Evolutionary conservation across 2,797 vertebrate genomes (phyloP), one percentile per base, ranked within the genome.

Genomic region (Heliangelus exortis): DNA sequence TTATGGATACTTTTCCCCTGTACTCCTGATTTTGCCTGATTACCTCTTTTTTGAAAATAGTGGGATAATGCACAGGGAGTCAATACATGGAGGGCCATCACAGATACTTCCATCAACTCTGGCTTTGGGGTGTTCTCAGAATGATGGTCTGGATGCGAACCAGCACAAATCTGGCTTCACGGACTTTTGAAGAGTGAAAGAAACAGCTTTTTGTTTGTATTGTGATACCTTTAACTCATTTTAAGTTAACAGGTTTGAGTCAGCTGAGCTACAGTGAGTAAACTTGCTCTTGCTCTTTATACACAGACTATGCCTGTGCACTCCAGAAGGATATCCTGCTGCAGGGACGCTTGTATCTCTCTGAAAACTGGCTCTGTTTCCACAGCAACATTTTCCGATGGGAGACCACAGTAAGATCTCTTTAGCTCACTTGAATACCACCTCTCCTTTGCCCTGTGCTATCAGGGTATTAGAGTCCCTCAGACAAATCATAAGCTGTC

Each of bases 351-450:
- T 92, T 99, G 43, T 99, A 99, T 96, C 98, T 99, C 89, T 98
- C 99, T 39, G 98, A 99, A 97, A 99, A 98, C 96, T 98, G 98
- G 97, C 96, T 99, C 68, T 99, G 99, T 97, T 99, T 99, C 98
- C 98, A 99, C 98, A 99, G 99, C 98, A 98, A 99, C 95, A 99
- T 99, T 91, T 99, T 99, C 96, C 96, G 97, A 97, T 98, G 99
- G 97, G 98, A 99, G 87, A 99, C 99, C 13, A 98, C 98, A 96
- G 99, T 99, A 98, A 98, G 96, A 94, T 39, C 15, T 72, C 51
- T 91, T 91, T 89, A 36, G 22, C 33, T 75, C 17, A 23, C 33
- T 68, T 62, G 39, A 73, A 92, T 82, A 20, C 48, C 17, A 39
- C 17, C 21, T 63, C 25, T 59, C 65, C 26, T 73, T 68, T 57